Base-by-base conservation (phyloP, 2,888 invertebrate species). In the Escarpia spicata region DNA sequence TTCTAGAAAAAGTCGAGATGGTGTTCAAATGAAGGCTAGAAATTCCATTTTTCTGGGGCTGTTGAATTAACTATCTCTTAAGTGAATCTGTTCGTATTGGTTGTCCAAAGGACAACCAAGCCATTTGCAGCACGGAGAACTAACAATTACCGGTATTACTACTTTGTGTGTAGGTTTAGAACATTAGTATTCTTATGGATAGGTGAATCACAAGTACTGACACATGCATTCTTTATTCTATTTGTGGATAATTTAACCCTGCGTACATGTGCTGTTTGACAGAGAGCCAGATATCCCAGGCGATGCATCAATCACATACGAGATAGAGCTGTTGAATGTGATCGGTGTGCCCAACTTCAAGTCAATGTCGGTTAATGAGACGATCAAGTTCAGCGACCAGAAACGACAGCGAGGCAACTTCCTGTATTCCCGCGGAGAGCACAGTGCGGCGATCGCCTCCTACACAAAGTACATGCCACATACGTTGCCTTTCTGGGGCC, bases 361-460 rank as follows among this genome's bases (percentile, higher is more conserved):
- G 93, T 97, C 97, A 0, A 97, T 98, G 94, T 96, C 97, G 0
- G 97, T 98, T 91, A 97, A 97, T 26, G 97, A 98, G 94, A 97
- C 98, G 95, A 97, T 98, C 97, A 97, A 97, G 96, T 95, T 92
- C 95, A 98, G 98, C 26, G 97, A 98, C 95, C 97, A 97, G 93
- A 98, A 98, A 96, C 97, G 98, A 93, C 98, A 98, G 95, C 97
- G 98, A 92, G 99, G 99, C 9, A 99, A 99, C 96, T 98, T 98
- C 97, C 98, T 98, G 98, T 99, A 98, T 96, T 97, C 97, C 43
- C 97, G 99, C 92, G 97, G 98, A 44, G 99, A 99, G 95, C 97
- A 98, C 92, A 97, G 97, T 60, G 97, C 98, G 43, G 98, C 99
- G 0, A 98, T 99, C 93, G 98, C 98, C 95, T 97, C 98, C 95